Evolutionary conservation across 2,797 vertebrate genomes (phyloP).

Genomic region (Malurus leucopterus): DNA sequence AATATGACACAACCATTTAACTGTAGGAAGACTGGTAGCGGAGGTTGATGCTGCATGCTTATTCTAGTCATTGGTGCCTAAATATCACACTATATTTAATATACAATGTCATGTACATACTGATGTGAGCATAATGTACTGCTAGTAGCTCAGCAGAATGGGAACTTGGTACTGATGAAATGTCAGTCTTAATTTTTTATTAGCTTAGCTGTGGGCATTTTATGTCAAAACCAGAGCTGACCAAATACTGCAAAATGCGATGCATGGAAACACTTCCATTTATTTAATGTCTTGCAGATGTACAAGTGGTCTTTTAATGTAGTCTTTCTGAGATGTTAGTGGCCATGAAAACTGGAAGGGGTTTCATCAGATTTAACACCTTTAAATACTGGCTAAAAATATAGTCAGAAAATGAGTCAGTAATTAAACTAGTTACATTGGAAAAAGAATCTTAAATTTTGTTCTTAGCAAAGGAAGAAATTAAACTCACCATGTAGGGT

Average conservation of each 20-base stretch:
- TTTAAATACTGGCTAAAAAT: not conserved
- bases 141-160: constrained; percentile 49
- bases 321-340: not conserved
- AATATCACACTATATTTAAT: constrained; percentile 32
- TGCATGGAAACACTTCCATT: not conserved
- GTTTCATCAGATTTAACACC: not conserved
- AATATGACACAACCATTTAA: constrained; percentile 14
- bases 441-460: not conserved
- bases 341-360: not conserved
- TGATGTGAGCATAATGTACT: constrained; percentile 45
- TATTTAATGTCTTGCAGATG: not conserved
- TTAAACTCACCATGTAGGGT: not conserved
- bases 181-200: constrained; percentile 55
- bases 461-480: not conserved
- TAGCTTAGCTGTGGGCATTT: constrained; percentile 40
- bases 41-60: not conserved
- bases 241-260: not conserved
- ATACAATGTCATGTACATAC: constrained; percentile 35
- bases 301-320: not conserved
- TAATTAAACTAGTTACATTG: not conserved
- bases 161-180: constrained; percentile 19
- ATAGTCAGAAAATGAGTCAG: not conserved
- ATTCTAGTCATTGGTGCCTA: constrained; percentile 24
- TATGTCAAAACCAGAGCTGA: constrained; percentile 36
- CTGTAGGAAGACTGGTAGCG: not conserved